Evolutionary conservation across 1,140 invertebrate species (phyloP).

Genomic region (Drosophila obscura): DNA sequence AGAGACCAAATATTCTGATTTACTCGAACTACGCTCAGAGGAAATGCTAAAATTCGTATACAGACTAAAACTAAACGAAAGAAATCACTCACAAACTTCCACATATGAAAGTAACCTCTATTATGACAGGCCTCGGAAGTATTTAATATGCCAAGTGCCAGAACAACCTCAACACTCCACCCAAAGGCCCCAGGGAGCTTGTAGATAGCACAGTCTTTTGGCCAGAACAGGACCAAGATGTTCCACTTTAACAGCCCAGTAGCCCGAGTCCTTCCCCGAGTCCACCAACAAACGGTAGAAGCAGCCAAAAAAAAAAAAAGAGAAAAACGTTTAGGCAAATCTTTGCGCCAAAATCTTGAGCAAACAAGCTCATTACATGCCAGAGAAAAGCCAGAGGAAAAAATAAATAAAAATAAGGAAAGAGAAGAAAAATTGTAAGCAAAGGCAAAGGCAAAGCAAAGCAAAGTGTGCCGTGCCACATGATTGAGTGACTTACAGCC

Average conservation of each 20-base stretch:
- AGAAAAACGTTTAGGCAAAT: slow-evolving; percentile 66
- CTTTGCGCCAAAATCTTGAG: slow-evolving; percentile 63
- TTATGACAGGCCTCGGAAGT: neutral
- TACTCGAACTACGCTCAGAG: too few species aligned
- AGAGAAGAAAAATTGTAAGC: slow-evolving; percentile 7
- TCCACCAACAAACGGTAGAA: neutral
- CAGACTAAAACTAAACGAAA: too few species aligned
- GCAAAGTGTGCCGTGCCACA: slow-evolving; percentile 54
- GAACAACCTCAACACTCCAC: slow-evolving; percentile 27
- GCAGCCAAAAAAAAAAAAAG: neutral
- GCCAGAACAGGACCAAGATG: slow-evolving; percentile 43
- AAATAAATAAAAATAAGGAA: slow-evolving; percentile 25
- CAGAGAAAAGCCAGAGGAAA: slow-evolving; percentile 5
- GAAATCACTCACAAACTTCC: too few species aligned
- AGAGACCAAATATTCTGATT: too few species aligned
- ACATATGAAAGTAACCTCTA: neutral
- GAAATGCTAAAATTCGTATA: too few species aligned
- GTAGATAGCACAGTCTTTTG: slow-evolving; percentile 12
- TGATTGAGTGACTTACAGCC: slow-evolving; percentile 59
- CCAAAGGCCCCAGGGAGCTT: slow-evolving; percentile 14
- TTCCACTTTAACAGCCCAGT: slow-evolving; percentile 46
- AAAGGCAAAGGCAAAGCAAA: slow-evolving; percentile 11
- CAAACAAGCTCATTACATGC: slow-evolving; percentile 71
- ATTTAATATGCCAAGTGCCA: slow-evolving; percentile 17
- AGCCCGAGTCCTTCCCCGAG: neutral